These are phyloP conservation scores for Arrhopalites spinosus DNA, from an alignment of 2,888 invertebrate genomes.

Conservation along the genomic window DNA sequence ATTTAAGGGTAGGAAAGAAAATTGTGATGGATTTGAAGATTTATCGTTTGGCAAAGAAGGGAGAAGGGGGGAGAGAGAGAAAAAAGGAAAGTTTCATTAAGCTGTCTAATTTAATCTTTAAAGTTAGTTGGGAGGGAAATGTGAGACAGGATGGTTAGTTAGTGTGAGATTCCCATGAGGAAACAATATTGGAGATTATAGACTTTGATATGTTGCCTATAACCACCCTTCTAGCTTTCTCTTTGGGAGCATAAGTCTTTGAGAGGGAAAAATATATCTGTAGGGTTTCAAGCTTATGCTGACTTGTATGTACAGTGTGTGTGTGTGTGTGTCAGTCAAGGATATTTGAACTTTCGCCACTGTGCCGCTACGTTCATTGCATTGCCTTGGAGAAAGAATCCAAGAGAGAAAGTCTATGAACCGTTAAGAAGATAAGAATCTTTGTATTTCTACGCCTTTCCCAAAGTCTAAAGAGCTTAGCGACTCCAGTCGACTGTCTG, in stretches of 20 bases:
- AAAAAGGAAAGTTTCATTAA: slow-evolving; percentile 10
- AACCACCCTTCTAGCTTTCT: too few species aligned
- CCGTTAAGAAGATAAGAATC: slow-evolving; percentile 17
- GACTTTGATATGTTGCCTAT: background rate
- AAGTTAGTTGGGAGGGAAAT: slow-evolving; percentile 6
- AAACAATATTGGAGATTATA: slow-evolving; percentile 1
- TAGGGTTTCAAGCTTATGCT: too few species aligned
- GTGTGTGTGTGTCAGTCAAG: too few species aligned
- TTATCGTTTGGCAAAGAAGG: background rate
- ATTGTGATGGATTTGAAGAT: too few species aligned
- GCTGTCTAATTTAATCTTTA: slow-evolving; percentile 15
- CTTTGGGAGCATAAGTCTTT: too few species aligned
- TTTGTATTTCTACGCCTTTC: slow-evolving; percentile 10
- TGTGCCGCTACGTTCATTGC: background rate
- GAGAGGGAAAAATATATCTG: too few species aligned
- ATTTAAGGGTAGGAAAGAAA: background rate
- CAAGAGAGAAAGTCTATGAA: background rate
- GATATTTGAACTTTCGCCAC: slow-evolving; percentile 9
- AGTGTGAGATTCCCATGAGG: slow-evolving; percentile 13
- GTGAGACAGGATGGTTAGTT: background rate
- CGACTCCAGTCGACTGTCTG: background rate
- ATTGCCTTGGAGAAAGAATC: background rate
- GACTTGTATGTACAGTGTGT: too few species aligned
- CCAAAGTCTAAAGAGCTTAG: slow-evolving; percentile 15
- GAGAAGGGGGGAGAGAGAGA: background rate